Evolutionary conservation across 1,140 invertebrate species (phyloP).

Genomic region (Drosophila sturtevanti): DNA sequence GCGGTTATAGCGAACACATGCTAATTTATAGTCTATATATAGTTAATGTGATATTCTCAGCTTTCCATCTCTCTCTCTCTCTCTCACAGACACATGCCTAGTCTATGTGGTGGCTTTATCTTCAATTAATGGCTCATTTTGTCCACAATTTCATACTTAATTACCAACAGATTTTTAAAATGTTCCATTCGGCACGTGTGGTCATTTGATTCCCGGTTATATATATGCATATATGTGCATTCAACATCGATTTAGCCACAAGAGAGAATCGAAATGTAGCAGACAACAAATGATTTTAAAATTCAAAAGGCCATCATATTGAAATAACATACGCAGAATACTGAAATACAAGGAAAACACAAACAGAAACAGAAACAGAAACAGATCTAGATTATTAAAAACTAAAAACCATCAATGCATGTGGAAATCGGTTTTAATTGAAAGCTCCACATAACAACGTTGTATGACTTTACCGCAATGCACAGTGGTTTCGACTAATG

Average conservation of each 20-base stretch:
- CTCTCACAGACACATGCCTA: not conserved
- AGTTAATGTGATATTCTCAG: slow-evolving; percentile 16
- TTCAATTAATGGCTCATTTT: slow-evolving; percentile 41
- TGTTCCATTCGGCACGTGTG: slow-evolving; percentile 20
- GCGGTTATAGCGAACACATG: slow-evolving; percentile 34
- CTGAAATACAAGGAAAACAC: too few species aligned
- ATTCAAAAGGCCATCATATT: slow-evolving; percentile 7
- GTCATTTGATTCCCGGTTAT: slow-evolving; percentile 19
- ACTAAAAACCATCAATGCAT: slow-evolving; percentile 41
- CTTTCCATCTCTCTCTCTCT: not conserved
- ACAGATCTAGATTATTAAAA: slow-evolving; percentile 21
- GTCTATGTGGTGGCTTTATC: not conserved
- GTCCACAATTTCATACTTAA: slow-evolving; percentile 33
- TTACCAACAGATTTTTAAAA: slow-evolving; percentile 13
- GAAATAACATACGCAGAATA: not conserved
- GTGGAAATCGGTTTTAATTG: slow-evolving; percentile 47
- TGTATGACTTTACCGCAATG: not conserved
- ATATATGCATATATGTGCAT: slow-evolving; percentile 16
- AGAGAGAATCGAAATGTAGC: not conserved
- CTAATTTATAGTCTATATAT: slow-evolving; percentile 49
- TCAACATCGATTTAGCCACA: not conserved
- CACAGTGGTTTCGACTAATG: slow-evolving; percentile 7
- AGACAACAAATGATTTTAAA: not conserved
- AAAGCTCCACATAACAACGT: slow-evolving; percentile 22
- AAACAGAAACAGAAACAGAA: not conserved